Evolutionary conservation across 2,888 invertebrate species (phyloP).

Genomic region (Dugesia japonica): DNA sequence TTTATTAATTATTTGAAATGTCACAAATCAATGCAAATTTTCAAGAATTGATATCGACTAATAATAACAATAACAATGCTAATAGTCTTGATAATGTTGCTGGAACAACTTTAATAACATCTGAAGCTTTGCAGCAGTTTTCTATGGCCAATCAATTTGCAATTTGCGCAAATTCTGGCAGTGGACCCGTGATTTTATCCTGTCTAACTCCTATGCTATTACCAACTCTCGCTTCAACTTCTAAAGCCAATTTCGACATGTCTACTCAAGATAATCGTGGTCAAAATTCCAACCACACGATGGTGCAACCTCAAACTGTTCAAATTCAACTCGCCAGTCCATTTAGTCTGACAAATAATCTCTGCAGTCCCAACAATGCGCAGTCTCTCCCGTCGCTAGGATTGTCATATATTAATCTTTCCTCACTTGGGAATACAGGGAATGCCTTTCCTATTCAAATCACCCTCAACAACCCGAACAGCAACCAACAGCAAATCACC

Average conservation of each 20-base stretch:
- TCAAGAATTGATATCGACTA: not conserved
- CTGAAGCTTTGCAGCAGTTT: not conserved
- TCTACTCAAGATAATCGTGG: not conserved
- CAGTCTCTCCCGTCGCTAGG: not conserved
- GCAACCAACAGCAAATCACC: not conserved
- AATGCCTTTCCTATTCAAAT: not conserved
- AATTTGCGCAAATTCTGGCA: not conserved
- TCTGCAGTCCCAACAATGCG: not conserved
- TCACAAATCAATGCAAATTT: conserved; percentile 2
- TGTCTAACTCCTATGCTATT: conserved; percentile 3
- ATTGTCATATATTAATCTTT: not conserved
- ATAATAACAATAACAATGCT: not conserved
- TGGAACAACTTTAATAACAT: not conserved
- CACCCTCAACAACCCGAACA: not conserved
- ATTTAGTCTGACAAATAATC: not conserved
- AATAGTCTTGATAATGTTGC: not conserved
- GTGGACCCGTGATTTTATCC: not conserved
- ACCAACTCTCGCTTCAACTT: not conserved
- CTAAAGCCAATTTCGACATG: not conserved
- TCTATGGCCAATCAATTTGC: not conserved
- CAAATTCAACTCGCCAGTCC: not conserved
- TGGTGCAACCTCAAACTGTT: not conserved
- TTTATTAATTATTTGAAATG: not conserved
- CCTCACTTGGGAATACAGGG: not conserved
- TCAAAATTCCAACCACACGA: not conserved